Conservation (phyloP, 2,113 vertebrate species). For the Phyllostomus hastatus region DNA sequence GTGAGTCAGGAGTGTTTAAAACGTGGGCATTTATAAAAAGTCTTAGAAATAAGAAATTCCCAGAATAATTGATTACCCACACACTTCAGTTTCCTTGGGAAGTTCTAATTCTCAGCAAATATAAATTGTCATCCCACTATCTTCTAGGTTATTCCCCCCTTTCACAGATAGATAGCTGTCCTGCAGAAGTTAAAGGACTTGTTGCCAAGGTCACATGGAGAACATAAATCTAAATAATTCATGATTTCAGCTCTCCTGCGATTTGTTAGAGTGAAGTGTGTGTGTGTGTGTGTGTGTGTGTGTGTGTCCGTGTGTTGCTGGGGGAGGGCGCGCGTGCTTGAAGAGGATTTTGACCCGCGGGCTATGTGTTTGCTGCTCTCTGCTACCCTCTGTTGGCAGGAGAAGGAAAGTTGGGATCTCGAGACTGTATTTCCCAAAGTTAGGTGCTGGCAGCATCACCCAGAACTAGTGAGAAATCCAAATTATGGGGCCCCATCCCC, state of each 20-base stretch:
- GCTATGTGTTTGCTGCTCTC: slow-evolving; percentile 29
- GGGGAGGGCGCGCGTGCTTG: background rate
- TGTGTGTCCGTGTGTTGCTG: too few relatives aligned
- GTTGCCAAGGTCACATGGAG: slow-evolving; percentile 5
- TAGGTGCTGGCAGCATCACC: background rate
- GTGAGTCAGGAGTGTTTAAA: background rate
- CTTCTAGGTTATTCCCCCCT: background rate
- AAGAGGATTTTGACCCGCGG: accelerated
- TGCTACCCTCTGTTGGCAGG: slow-evolving; percentile 43
- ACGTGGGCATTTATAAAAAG: slow-evolving; percentile 38
- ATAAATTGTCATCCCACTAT: background rate
- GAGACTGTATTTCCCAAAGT: background rate
- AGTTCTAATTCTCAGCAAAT: slow-evolving; percentile 53
- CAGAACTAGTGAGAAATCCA: background rate
- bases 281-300: too few relatives aligned
- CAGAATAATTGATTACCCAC: slow-evolving; percentile 35
- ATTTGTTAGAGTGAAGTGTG: background rate
- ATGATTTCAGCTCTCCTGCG: background rate
- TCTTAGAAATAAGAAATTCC: background rate
- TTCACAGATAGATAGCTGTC: background rate
- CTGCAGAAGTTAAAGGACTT: background rate
- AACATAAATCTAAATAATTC: background rate
- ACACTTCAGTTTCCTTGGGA: background rate
- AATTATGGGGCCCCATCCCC: background rate
- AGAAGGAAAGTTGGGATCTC: background rate